Base-by-base conservation (phyloP, 2,888 invertebrate species). In the Eudemis profundana region DNA sequence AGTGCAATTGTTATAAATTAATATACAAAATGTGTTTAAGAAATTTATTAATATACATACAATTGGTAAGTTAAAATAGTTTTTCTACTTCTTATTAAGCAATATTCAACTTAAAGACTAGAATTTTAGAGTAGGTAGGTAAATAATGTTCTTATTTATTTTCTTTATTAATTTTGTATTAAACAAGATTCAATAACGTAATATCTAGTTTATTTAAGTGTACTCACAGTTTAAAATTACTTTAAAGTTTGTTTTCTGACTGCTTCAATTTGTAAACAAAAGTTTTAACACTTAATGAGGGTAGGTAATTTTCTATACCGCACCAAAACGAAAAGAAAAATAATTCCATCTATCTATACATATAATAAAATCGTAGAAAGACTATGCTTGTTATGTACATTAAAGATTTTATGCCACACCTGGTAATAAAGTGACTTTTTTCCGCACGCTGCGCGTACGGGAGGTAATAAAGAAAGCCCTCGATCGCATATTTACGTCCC, bases 1-100 rank as follows among this genome's bases (percentile, higher is more conserved):
- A 81, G 78, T 84, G 81, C 72, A 78, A 76, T 74, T 74, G 75
- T 69, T 68, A 74, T 63, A 76, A 73, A 80, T 79, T 72, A 74
- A 73, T 72, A 73, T 60, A 71, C 69, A 86, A 84, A 83, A 91
- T 90, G 91, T 90, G 87, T 81, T 76, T 81, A 71, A 87, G 72
- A 80, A 87, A 78, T 79, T 74, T 85, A 76, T 77, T 72, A 53
- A 69, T 86, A 70, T 87, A 75, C 72, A 74, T 90, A 71, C 77
- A 83, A 73, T 77, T 87, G 92, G 92, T 91, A 81, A 91, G 92
- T 84, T 68, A 4, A 27, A 27, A 19, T 44, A 3, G 2, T n/a
- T 27, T n/a, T 19, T 17, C 14, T n/a, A 54, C 12, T 19, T n/a
- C n/a, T 23, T 33, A 8, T 3, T 5, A 21, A 12, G 15, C 0